Conservation (phyloP, 64 coral and sea anemone genomes). For the Actinia equina region DNA sequence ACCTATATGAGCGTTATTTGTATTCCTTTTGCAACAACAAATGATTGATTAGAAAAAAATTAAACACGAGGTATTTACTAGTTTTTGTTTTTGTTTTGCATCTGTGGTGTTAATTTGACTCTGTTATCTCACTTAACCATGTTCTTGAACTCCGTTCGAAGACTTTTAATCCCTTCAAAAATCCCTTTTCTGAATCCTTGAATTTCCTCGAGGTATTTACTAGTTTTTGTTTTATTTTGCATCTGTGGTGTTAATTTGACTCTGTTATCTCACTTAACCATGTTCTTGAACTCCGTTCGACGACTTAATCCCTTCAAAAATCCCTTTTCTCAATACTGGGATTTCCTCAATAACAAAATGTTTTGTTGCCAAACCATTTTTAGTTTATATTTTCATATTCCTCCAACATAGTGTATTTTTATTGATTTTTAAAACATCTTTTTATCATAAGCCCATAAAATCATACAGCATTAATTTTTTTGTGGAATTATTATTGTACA, state of each 20-base stretch:
- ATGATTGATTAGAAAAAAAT: neutral
- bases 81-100: neutral
- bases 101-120: neutral
- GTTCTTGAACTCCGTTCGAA: neutral
- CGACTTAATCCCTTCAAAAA: no score
- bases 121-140: neutral
- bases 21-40: neutral
- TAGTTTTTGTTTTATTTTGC: no score
- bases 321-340: no score
- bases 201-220: no score
- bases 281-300: no score
- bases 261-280: no score
- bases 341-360: no score
- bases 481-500: no score
- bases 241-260: no score
- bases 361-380: no score
- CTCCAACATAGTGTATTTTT: neutral
- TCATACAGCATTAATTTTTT: no score
- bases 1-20: neutral
- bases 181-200: no score
- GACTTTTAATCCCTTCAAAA: neutral
- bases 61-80: neutral
- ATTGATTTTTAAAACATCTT: neutral
- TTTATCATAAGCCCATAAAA: neutral
- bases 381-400: neutral